A percentile compares a stretch with the other conserved stretches of the same genome.
phyloP scores from a whole-genome alignment of 1,140 invertebrate species.

The Apis laboriosa region DNA sequence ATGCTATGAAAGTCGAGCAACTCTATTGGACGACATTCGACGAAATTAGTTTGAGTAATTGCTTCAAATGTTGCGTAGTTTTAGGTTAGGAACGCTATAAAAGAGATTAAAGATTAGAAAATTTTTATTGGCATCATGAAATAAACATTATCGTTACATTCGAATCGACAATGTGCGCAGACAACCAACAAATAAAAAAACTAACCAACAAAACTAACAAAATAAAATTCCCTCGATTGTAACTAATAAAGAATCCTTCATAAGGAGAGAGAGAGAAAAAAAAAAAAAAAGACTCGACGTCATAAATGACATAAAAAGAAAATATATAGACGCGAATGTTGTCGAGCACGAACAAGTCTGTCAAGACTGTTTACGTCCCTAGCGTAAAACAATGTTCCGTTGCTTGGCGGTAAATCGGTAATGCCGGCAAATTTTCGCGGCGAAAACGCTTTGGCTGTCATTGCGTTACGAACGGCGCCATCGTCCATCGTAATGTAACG shows the following conservation, averaged over 20 bases:
- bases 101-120: too few species aligned
- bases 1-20: slow-evolving; percentile 7
- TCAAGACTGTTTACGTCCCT: not conserved
- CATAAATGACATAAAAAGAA: not conserved
- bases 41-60: too few species aligned
- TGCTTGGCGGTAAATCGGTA: slow-evolving; percentile 43
- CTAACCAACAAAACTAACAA: too few species aligned
- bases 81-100: too few species aligned
- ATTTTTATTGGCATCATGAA: too few species aligned
- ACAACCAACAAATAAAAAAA: too few species aligned
- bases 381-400: slow-evolving; percentile 16
- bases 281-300: not conserved
- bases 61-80: too few species aligned
- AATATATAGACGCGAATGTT: not conserved
- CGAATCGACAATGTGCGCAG: too few species aligned
- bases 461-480: not conserved
- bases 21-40: not conserved
- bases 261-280: not conserved
- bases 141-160: too few species aligned
- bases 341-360: not conserved
- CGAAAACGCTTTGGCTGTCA: slow-evolving; percentile 6
- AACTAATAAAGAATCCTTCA: too few species aligned
- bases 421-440: slow-evolving; percentile 38
- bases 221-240: too few species aligned
- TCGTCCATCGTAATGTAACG: slow-evolving; percentile 20